Base-by-base conservation (phyloP, 2,797 vertebrate species). In the Manis pentadactyla region DNA sequence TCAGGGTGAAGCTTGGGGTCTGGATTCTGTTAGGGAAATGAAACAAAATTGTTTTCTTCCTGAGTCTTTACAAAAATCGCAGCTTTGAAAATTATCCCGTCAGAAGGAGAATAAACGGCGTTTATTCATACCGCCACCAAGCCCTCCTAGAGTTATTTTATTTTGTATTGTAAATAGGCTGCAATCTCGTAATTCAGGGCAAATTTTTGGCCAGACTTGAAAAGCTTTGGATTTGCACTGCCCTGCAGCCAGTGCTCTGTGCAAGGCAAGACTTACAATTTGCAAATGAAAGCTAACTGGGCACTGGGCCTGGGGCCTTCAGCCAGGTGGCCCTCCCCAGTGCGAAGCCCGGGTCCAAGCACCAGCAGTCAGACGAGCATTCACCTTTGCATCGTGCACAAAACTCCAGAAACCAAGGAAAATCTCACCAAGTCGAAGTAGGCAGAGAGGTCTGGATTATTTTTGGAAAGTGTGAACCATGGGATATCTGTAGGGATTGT, bases 21-120 rank as follows among this genome's bases (percentile, higher is more conserved):
- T 99, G 99, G 98, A 99, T 99, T 99, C 98, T 99, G 98, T 99
- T 99, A 99, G 98, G 98, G 99, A 99, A 99, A 99, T 99, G 99
- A 98, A 98, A 98, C 99, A 98, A 99, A 99, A 99, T 99, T 99
- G 99, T 99, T 99, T 99, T 99, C 99, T 99, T 99, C 99, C 99
- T 99, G 99, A 99, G 98, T 98, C 98, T 98, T 98, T 97, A 96
- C 97, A 98, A 97, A 95, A 98, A 98, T 98, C 93, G 9, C 97
- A 66, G 96, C 98, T 98, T 98, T 98, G 99, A 99, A 99, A 99
- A 99, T 99, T 99, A 99, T 97, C 98, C 99, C 97, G 64, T 99
- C 98, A 99, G 98, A 96, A 97, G 98, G 97, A 97, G 98, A 98
- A 98, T 98, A 98, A 98, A 98, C 90, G 46, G 98, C 98, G 21